Evolutionary conservation across 2,797 vertebrate genomes (phyloP).

Genomic region (Bovichtus variegatus): DNA sequence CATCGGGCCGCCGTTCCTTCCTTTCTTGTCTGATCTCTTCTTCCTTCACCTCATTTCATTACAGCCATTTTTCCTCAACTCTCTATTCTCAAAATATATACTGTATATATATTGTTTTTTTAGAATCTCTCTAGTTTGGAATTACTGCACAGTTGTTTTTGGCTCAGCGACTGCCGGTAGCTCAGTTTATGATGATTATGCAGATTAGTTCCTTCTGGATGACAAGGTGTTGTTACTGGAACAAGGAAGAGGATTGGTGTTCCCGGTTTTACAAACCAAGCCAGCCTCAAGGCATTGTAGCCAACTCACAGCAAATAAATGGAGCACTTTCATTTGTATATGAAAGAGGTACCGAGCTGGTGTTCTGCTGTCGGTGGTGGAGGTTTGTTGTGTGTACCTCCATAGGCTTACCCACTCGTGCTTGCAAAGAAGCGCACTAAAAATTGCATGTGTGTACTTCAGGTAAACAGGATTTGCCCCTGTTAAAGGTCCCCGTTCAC

Average conservation of each 20-base stretch:
- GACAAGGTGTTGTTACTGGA: slow-evolving; percentile 41
- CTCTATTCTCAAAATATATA: not conserved
- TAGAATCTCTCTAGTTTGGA: slow-evolving; percentile 30
- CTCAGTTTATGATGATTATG: slow-evolving; percentile 27
- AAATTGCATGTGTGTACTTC: not conserved
- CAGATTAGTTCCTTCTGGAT: slow-evolving; percentile 51
- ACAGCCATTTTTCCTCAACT: slow-evolving; percentile 12
- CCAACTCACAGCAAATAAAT: slow-evolving; percentile 29
- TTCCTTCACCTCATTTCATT: slow-evolving; percentile 6
- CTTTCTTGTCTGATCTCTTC: slow-evolving; percentile 17
- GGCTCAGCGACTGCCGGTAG: slow-evolving; percentile 20
- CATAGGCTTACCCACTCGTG: not conserved
- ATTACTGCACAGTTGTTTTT: slow-evolving; percentile 27
- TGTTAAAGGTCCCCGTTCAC: not conserved
- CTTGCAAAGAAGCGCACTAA: not conserved
- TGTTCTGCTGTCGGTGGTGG: slow-evolving; percentile 1
- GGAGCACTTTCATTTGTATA: slow-evolving; percentile 35
- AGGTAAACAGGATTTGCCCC: not conserved
- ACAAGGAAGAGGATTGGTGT: slow-evolving; percentile 11
- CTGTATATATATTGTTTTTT: not conserved
- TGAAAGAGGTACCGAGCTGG: slow-evolving; percentile 31
- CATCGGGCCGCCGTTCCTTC: slow-evolving; percentile 26
- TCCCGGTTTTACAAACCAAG: slow-evolving; percentile 28
- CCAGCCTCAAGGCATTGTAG: slow-evolving; percentile 11
- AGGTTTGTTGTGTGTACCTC: not conserved